A percentile compares a stretch with the other conserved stretches of the same genome.
Conservation (phyloP, 2,113 vertebrate genomes). For the Synodontis membranacea region DNA sequence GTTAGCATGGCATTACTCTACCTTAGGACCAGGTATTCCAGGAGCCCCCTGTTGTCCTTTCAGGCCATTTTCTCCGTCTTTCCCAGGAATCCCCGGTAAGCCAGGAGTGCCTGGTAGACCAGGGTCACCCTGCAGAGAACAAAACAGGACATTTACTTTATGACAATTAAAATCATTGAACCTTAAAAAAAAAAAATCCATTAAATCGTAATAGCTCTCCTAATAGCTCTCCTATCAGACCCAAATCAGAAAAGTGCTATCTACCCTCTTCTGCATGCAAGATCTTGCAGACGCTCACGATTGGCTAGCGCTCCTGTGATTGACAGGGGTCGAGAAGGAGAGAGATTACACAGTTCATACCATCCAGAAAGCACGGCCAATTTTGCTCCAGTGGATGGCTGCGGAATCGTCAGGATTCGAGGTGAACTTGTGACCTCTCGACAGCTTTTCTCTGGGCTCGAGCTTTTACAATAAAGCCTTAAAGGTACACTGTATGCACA, state of each 20-base stretch:
- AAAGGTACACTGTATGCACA: not conserved
- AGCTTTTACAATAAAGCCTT: not conserved
- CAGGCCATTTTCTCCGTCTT: constrained; percentile 74
- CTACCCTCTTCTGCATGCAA: not conserved
- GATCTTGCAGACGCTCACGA: not conserved
- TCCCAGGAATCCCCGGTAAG: constrained; percentile 71
- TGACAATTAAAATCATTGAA: not conserved
- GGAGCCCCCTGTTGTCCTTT: constrained; percentile 73
- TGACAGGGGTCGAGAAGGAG: not conserved
- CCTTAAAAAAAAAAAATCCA: not conserved
- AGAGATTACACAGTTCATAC: not conserved
- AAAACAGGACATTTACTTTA: too few relatives aligned
- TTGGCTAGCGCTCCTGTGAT: not conserved
- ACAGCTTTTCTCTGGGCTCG: not conserved
- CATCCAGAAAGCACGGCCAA: not conserved
- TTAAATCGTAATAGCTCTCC: not conserved
- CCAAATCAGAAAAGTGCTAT: not conserved
- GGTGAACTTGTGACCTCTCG: not conserved
- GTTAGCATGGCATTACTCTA: constrained; percentile 47
- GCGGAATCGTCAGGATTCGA: not conserved
- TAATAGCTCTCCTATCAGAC: not conserved
- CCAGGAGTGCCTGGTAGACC: constrained; percentile 77
- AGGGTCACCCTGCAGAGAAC: constrained; percentile 70
- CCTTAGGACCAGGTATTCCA: constrained; percentile 77
- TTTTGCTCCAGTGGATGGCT: not conserved